phyloP scores from a whole-genome alignment of 2,797 vertebrate genomes.

The Garrulus glandarius region DNA sequence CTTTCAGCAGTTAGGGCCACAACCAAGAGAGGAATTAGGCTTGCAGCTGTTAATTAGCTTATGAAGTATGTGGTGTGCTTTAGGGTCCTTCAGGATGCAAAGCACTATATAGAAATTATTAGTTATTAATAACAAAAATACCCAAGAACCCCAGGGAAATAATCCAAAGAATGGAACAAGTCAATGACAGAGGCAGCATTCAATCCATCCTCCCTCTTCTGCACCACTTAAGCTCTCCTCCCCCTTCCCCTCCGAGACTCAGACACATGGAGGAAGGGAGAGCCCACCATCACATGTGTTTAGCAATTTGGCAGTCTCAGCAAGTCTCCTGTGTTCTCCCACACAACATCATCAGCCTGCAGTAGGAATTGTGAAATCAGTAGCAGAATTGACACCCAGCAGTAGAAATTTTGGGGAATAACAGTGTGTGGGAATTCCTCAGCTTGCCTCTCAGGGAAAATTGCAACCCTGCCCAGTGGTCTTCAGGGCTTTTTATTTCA shows the following conservation, averaged over 20 bases:
- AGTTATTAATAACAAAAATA: constrained; percentile 65
- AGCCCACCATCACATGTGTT: background rate
- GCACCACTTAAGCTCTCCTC: background rate
- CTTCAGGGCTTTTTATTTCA: background rate
- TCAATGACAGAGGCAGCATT: constrained; percentile 45
- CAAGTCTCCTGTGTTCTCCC: constrained; percentile 29
- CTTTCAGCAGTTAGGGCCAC: constrained; percentile 4
- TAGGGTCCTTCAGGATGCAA: constrained; percentile 56
- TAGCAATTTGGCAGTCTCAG: constrained; percentile 14
- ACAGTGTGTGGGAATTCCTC: background rate
- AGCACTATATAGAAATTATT: constrained; percentile 28
- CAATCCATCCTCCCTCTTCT: constrained; percentile 19
- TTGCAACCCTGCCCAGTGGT: background rate
- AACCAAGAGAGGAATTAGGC: constrained; percentile 35
- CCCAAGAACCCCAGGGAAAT: constrained; percentile 40
- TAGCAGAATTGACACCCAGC: background rate
- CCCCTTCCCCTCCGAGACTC: background rate
- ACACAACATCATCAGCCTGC: background rate
- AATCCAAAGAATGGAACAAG: constrained; percentile 37
- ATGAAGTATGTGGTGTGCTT: constrained; percentile 54
- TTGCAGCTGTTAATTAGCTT: constrained; percentile 48
- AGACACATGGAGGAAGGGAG: background rate
- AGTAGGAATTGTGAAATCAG: constrained; percentile 8
- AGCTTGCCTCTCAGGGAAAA: background rate
- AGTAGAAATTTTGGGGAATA: background rate